Evolutionary conservation across 2,888 invertebrate species (phyloP).

Genomic region (Lasioglossum figueresi): DNA sequence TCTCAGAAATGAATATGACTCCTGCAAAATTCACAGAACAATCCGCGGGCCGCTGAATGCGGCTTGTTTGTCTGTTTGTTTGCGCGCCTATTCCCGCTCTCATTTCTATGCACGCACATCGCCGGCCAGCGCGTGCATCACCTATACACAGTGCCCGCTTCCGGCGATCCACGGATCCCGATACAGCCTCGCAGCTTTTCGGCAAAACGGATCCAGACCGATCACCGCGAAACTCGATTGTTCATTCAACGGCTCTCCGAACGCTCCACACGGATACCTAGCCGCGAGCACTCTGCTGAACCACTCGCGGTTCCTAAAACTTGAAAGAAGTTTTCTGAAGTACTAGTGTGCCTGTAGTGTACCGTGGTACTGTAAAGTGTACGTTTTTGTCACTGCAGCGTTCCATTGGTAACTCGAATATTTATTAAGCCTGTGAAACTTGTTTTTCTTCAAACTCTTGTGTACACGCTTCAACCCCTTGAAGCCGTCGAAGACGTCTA

Average conservation of each 20-base stretch:
- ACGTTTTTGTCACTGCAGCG: too few species aligned
- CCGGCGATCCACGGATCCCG: neutral
- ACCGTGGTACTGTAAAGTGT: too few species aligned
- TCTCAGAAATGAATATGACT: constrained; percentile 75
- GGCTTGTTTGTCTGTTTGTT: constrained; percentile 79
- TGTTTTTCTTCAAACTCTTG: too few species aligned
- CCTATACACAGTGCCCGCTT: neutral
- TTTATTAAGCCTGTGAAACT: too few species aligned
- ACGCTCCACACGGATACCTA: neutral
- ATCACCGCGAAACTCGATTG: neutral
- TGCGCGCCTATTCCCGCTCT: constrained; percentile 78
- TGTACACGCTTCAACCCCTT: too few species aligned
- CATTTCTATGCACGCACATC: constrained; percentile 78
- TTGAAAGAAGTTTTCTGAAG: neutral
- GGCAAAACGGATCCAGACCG: neutral
- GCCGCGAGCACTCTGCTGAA: neutral
- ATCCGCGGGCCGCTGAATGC: constrained; percentile 72
- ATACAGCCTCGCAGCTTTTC: neutral
- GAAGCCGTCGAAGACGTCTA: too few species aligned
- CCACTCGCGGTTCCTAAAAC: neutral
- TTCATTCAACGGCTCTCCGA: neutral
- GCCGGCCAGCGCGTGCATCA: constrained; percentile 15
- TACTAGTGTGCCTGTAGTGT: too few species aligned
- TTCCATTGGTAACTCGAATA: too few species aligned
- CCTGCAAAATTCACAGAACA: constrained; percentile 77